Evolutionary conservation across 2,888 invertebrate species (phyloP), one percentile per base, ranked within the genome.

Genomic region (Agelastica alni): DNA sequence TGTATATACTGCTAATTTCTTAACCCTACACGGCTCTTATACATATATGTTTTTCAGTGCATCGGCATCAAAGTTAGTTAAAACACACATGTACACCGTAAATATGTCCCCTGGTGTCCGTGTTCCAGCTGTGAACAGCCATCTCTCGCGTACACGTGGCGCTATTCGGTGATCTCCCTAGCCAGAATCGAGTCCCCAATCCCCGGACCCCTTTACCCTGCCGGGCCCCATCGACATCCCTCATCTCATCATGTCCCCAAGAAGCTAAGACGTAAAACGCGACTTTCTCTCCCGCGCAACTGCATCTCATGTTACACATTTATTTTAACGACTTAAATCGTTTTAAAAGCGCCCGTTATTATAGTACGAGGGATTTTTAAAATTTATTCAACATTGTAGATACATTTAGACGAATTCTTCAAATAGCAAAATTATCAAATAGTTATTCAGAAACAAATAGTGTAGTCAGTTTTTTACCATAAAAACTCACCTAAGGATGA

Each of bases 101-200:
- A 72, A 74, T 46, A 53, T 73, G 72, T 72, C 75, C 70, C 74
- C 73, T 67, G 66, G 70, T 65, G 73, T 70, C 66, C 73, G 70
- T 72, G 70, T 59, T 66, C 70, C 74, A 75, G 73, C 75, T 75
- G 75, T 68, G 67, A 64, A 52, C 65, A 60, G 48, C 60, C 67
- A 69, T 69, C 69, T 69, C 68, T 69, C 69, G 52, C 53, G 63
- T 69, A 71, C 74, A 75, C 72, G 71, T 75, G 74, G 70, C 45
- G 42, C 9, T 44, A 20, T 14, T 32, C 28, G 18, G 16, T 10
- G 39, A n/a, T 45, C 39, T 41, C 41, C 48, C 17, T 16, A 34
- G 34, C 16, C 34, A 34, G 34, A 34, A 34, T 14, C 34, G 16
- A 16, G 34, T 16, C 12, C 31, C 44, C 20, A 4, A 17, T n/a